These are phyloP conservation scores for Pseudorectes ferrugineus DNA, from an alignment of 2,113 vertebrate species.

Conservation along the genomic window DNA sequence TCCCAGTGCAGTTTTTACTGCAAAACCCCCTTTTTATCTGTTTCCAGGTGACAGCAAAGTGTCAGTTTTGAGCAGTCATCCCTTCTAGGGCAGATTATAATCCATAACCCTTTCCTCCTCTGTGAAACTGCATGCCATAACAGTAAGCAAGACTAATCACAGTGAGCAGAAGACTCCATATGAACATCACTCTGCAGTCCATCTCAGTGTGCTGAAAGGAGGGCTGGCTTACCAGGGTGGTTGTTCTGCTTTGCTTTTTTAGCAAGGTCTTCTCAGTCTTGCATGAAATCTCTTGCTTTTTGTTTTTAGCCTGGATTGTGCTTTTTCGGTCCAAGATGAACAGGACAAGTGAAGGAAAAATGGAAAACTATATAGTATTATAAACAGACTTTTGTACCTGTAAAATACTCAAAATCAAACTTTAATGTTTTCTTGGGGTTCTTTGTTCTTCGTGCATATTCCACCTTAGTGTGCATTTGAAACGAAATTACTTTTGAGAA, in stretches of 20 bases:
- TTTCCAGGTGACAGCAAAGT: background rate
- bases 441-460: background rate
- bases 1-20: background rate
- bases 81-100: background rate
- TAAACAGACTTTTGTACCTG: background rate
- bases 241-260: background rate
- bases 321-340: background rate
- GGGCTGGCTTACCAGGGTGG: background rate
- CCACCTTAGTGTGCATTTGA: background rate
- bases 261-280: background rate
- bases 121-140: background rate
- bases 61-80: background rate
- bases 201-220: background rate
- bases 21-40: background rate
- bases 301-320: background rate
- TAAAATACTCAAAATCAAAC: background rate
- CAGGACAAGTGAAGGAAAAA: background rate
- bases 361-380: background rate
- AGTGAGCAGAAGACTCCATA: background rate
- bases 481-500: background rate
- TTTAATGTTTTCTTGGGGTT: background rate
- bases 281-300: background rate
- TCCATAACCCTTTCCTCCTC: background rate
- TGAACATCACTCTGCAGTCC: background rate
- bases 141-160: background rate